Percentiles rank a stretch among this genome's conserved stretches.
These are phyloP conservation scores for Dorcus hopei DNA, from an alignment of 2,888 invertebrate genomes.

Conservation along the genomic window DNA sequence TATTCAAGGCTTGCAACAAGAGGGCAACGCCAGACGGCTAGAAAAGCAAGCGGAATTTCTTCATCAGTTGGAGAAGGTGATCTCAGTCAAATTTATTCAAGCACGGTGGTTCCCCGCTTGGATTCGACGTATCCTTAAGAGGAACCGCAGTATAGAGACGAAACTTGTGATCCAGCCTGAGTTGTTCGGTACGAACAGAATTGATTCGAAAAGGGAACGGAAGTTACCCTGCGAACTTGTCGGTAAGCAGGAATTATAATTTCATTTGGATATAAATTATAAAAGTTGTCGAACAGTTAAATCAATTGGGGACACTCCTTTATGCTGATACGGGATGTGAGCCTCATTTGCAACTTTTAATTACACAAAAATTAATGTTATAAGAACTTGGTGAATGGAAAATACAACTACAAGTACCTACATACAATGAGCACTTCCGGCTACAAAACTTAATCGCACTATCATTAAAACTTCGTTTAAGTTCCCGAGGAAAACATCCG, in stretches of 20 bases:
- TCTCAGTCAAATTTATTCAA: slow-evolving; percentile 24
- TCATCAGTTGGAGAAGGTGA: slow-evolving; percentile 42
- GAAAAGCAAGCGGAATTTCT: slow-evolving; percentile 47
- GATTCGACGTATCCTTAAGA: slow-evolving; percentile 18
- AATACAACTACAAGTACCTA: too few relatives aligned
- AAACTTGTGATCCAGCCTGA: slow-evolving; percentile 23
- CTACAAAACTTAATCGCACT: too few relatives aligned
- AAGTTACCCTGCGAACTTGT: slow-evolving; percentile 33
- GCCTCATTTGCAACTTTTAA: too few relatives aligned
- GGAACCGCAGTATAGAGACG: slow-evolving; percentile 19
- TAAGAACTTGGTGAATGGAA: too few relatives aligned
- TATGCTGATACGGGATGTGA: too few relatives aligned
- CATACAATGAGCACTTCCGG: too few relatives aligned
- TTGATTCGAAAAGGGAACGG: slow-evolving; percentile 26
- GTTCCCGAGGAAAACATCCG: too few relatives aligned
- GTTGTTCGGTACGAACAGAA: slow-evolving; percentile 14
- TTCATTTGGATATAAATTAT: not conserved
- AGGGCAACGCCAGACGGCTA: slow-evolving; percentile 40
- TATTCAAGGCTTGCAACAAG: slow-evolving; percentile 43
- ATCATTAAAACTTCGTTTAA: too few relatives aligned
- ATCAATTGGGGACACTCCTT: not conserved
- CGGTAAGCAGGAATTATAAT: slow-evolving; percentile 25
- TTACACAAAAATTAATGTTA: too few relatives aligned
- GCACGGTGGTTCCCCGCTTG: slow-evolving; percentile 21
- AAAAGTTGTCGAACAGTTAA: not conserved